Evolutionary conservation across 2,113 vertebrate species (phyloP).

Genomic region (Phainopepla nitens): DNA sequence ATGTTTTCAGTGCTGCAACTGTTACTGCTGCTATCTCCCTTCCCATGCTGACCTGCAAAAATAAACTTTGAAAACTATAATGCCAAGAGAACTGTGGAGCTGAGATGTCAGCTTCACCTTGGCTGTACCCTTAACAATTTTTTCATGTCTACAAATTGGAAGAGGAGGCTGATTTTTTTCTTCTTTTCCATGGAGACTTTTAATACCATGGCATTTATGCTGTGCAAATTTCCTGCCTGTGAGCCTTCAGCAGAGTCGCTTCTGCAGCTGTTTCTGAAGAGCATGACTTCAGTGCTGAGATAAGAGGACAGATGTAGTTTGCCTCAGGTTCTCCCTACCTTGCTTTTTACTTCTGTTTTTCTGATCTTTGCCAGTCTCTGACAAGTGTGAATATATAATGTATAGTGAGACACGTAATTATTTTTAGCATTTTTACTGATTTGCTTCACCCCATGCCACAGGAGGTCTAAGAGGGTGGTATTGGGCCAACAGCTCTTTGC

Average conservation of each 20-base stretch:
- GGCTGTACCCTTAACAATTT: background rate
- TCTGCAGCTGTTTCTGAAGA: background rate
- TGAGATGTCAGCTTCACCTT: background rate
- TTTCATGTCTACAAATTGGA: background rate
- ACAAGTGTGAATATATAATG: rapidly evolving
- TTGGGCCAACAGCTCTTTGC: rapidly evolving
- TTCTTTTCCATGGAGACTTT: background rate
- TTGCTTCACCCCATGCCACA: rapidly evolving
- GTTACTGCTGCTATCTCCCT: background rate
- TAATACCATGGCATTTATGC: background rate
- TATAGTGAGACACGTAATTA: rapidly evolving
- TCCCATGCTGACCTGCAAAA: background rate
- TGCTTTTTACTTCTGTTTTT: background rate
- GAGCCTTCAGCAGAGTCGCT: background rate
- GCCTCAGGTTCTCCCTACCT: background rate
- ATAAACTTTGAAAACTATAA: background rate
- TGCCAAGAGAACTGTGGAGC: background rate
- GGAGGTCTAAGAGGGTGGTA: background rate
- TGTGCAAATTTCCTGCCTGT: background rate
- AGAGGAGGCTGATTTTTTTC: background rate
- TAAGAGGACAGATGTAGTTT: background rate
- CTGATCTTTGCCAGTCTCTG: background rate
- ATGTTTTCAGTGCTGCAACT: background rate
- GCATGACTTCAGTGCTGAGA: background rate
- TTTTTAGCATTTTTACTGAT: background rate